These are phyloP conservation scores for Hapalemur alaotrensis DNA, from an alignment of 2,797 vertebrate genomes.

Conservation along the genomic window DNA sequence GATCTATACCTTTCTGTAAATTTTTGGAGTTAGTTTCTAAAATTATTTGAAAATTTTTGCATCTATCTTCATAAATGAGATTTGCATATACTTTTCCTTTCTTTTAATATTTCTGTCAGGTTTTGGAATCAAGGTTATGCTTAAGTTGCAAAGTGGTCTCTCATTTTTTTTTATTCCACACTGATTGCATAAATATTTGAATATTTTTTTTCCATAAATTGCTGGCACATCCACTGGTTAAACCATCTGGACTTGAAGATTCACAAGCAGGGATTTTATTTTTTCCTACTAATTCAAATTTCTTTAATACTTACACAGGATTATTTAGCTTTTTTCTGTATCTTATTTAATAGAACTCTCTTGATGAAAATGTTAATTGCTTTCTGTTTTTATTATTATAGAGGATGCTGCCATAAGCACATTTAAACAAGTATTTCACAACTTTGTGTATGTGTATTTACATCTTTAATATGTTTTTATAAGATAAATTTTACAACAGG, in stretches of 20 bases:
- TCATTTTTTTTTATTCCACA: background rate
- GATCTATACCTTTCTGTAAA: background rate
- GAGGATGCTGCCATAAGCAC: background rate
- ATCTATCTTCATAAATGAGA: background rate
- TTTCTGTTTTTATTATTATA: conserved; percentile 4
- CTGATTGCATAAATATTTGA: background rate
- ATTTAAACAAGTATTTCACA: background rate
- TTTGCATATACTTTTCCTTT: conserved; percentile 21
- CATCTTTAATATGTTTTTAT: background rate
- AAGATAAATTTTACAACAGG: background rate
- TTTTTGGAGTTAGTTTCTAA: background rate
- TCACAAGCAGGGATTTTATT: background rate
- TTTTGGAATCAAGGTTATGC: conserved; percentile 26
- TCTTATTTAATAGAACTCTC: background rate
- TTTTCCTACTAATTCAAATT: background rate
- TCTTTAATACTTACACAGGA: background rate
- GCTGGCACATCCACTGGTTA: background rate
- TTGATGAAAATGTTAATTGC: background rate
- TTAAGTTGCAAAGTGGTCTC: background rate
- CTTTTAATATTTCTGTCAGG: background rate
- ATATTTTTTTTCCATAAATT: background rate
- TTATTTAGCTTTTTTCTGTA: background rate
- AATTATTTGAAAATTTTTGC: background rate
- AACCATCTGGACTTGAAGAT: background rate
- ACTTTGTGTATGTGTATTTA: background rate